These are phyloP conservation scores for Priocnemis perturbator DNA, from an alignment of 2,888 invertebrate genomes.

Conservation along the genomic window DNA sequence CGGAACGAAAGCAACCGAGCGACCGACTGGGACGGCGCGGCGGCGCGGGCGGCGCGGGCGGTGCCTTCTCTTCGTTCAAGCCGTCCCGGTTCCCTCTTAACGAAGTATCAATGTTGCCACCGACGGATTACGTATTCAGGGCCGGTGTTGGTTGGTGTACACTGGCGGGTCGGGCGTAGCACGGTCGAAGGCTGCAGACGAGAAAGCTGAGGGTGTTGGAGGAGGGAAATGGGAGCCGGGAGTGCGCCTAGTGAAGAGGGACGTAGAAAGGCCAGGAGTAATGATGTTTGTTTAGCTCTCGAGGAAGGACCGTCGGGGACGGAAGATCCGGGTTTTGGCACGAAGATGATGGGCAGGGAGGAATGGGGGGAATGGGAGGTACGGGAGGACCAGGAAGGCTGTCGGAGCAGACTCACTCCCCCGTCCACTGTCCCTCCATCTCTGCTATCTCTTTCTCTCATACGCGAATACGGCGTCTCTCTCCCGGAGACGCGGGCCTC, in stretches of 20 bases:
- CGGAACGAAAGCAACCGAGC: slow-evolving; percentile 3
- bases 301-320: slow-evolving; percentile 53
- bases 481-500: slow-evolving; percentile 34
- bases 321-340: slow-evolving; percentile 62
- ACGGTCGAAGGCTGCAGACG: slow-evolving; percentile 40
- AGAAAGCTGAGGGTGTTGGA: neutral
- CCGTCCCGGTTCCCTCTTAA: slow-evolving; percentile 41
- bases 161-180: slow-evolving; percentile 45
- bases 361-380: slow-evolving; percentile 1
- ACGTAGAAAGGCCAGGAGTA: slow-evolving; percentile 57
- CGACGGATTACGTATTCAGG: slow-evolving; percentile 61
- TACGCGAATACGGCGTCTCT: slow-evolving; percentile 8
- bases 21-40: too few species aligned
- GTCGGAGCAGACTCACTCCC: slow-evolving; percentile 23
- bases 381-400: slow-evolving; percentile 19
- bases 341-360: slow-evolving; percentile 52
- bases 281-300: slow-evolving; percentile 71
- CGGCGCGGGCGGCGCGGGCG: too few species aligned
- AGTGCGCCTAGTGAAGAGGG: slow-evolving; percentile 21
- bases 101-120: slow-evolving; percentile 62
- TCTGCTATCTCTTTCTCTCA: slow-evolving; percentile 3
- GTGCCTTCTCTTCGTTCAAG: neutral
- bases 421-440: slow-evolving; percentile 21
- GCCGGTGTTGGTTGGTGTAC: slow-evolving; percentile 55
- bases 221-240: slow-evolving; percentile 26